Base-by-base conservation (phyloP, 2,797 vertebrate species). In the Ciconia nigra region DNA sequence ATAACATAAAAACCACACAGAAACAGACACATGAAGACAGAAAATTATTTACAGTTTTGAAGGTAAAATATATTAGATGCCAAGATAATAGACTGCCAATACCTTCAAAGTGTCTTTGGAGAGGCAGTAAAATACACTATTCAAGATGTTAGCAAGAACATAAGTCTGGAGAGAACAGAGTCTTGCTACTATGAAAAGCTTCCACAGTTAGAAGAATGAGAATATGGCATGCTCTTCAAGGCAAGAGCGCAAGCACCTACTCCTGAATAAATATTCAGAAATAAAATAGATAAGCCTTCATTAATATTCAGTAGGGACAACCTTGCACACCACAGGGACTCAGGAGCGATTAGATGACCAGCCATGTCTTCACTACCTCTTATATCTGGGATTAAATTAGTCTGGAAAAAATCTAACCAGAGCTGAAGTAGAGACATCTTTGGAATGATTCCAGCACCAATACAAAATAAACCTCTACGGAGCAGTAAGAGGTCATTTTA, bases 281-380 rank as follows among this genome's bases (percentile, higher is more conserved):
- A 87, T 77, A 73, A 94, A 86, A 78, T 35, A 72, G 47, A 11
- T 59, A 90, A 52, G 31, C 37, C 51, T 79, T 92, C 46, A 70
- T 84, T 93, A 95, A 86, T 89, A 94, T 82, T 97, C 70, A 96
- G 59, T 13, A 44, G 28, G 39, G 66, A 82, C 66, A 95, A 89
- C 31, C 58, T 91, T 31, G 10, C 66, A 66, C 26, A 83, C 24
- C 37, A 73, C 11, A 80, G 58, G 83, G 73, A 70, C 57, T 67
- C 46, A 11, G 31, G 35, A 84, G 35, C 92, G 63, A 74, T 71
- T 8, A 77, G 89, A 24, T 78, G 91, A 93, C 83, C 71, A 70
- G 71, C 52, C 79, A 69, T 10, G 13, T 59, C 80, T 91, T 95
- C 37, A 46, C 51, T 66, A 29, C 17, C 35, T 93, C 69, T 94